Conservation (phyloP, 2,888 invertebrate species). For the Epistrophella euchroma region DNA sequence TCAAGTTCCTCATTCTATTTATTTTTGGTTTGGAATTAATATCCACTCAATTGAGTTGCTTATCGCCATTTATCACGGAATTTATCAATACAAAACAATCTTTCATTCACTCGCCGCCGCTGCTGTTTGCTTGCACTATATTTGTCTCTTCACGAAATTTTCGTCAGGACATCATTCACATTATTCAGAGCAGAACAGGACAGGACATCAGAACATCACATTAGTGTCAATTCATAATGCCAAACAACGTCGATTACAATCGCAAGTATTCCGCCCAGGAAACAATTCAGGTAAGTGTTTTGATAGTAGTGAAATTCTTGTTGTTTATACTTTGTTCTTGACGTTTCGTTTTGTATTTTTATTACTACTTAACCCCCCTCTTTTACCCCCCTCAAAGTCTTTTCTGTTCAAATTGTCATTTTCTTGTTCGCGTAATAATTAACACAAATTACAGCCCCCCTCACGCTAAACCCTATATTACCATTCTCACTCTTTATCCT, state of each 20-base stretch:
- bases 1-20: slow-evolving; percentile 24
- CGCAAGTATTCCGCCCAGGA: slow-evolving; percentile 84
- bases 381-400: background rate
- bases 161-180: slow-evolving; percentile 24
- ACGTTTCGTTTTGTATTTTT: slow-evolving; percentile 58
- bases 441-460: slow-evolving; percentile 66
- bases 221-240: slow-evolving; percentile 78
- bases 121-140: slow-evolving; percentile 3
- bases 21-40: slow-evolving; percentile 35
- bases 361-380: slow-evolving; percentile 2
- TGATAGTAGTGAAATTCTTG: slow-evolving; percentile 31
- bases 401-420: slow-evolving; percentile 15
- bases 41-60: slow-evolving; percentile 70
- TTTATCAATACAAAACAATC: slow-evolving; percentile 61
- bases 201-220: background rate
- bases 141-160: slow-evolving; percentile 9
- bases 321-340: slow-evolving; percentile 40
- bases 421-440: slow-evolving; percentile 74
- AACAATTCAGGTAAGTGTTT: slow-evolving; percentile 84
- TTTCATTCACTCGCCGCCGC: slow-evolving; percentile 1
- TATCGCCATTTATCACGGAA: slow-evolving; percentile 72
- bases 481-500: slow-evolving; percentile 42
- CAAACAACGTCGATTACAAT: slow-evolving; percentile 83
- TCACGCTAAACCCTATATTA: background rate
- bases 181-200: slow-evolving; percentile 6